phyloP scores from a whole-genome alignment of 2,888 invertebrate species.

The Beris chalybata region DNA sequence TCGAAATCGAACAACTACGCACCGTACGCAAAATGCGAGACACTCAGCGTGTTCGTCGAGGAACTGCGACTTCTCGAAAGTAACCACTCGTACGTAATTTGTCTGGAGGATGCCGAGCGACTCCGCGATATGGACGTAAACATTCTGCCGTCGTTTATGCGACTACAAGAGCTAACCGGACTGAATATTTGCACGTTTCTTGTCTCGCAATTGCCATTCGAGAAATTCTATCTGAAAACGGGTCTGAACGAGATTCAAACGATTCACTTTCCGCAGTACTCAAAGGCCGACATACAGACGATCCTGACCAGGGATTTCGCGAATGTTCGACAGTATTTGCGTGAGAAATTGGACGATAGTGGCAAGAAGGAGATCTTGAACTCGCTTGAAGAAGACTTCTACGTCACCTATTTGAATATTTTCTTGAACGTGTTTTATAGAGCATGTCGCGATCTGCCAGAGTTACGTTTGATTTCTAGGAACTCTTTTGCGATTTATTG shows the following conservation, averaged over 20 bases:
- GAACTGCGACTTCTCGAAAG: slow-evolving; percentile 52
- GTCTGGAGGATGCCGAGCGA: slow-evolving; percentile 81
- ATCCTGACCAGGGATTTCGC: slow-evolving; percentile 57
- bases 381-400: slow-evolving; percentile 59
- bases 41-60: slow-evolving; percentile 67
- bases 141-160: slow-evolving; percentile 71
- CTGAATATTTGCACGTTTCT: slow-evolving; percentile 75
- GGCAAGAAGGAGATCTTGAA: slow-evolving; percentile 42
- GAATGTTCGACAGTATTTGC: slow-evolving; percentile 42
- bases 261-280: slow-evolving; percentile 80
- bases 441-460: slow-evolving; percentile 82
- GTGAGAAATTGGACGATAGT: slow-evolving; percentile 48
- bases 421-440: slow-evolving; percentile 83
- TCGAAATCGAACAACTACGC: slow-evolving; percentile 53
- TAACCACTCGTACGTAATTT: slow-evolving; percentile 63
- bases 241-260: slow-evolving; percentile 72
- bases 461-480: slow-evolving; percentile 79
- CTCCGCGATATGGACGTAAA: slow-evolving; percentile 74
- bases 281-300: slow-evolving; percentile 65
- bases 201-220: slow-evolving; percentile 76
- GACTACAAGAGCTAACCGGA: slow-evolving; percentile 72
- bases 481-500: slow-evolving; percentile 76
- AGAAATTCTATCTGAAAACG: slow-evolving; percentile 74
- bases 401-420: slow-evolving; percentile 76
- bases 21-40: slow-evolving; percentile 64